Conservation (phyloP, 2,797 vertebrate genomes). For the Enteromius thamalakanensis region DNA sequence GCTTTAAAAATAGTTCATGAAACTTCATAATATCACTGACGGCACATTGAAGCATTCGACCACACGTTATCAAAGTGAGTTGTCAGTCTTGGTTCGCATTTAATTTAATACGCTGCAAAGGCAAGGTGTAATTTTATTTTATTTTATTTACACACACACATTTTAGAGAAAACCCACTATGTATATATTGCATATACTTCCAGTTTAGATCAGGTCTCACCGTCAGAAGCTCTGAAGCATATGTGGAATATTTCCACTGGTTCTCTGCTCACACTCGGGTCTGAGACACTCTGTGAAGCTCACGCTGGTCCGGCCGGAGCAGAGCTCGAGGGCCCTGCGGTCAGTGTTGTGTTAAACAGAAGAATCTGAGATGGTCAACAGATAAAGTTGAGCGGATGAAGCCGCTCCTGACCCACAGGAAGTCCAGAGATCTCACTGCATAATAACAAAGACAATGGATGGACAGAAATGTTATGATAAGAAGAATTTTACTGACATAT, state of each 20-base stretch:
- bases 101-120: background rate
- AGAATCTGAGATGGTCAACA: constrained; percentile 59
- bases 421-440: constrained; percentile 38
- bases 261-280: background rate
- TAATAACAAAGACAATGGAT: background rate
- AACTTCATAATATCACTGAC: background rate
- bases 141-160: background rate
- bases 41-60: background rate
- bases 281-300: constrained; percentile 25
- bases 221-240: background rate
- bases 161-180: background rate
- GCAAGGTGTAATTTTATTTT: no score
- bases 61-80: no score
- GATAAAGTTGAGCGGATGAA: constrained; percentile 43
- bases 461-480: background rate
- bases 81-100: background rate
- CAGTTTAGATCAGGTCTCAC: background rate
- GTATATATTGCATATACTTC: background rate
- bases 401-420: constrained; percentile 64
- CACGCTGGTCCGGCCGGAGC: background rate
- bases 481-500: background rate
- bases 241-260: background rate
- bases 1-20: background rate
- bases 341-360: constrained; percentile 42
- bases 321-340: background rate